Percentiles rank a stretch among this genome's conserved stretches.
phyloP scores from a whole-genome alignment of 2,797 vertebrate species.

The Cercopithecus diana region DNA sequence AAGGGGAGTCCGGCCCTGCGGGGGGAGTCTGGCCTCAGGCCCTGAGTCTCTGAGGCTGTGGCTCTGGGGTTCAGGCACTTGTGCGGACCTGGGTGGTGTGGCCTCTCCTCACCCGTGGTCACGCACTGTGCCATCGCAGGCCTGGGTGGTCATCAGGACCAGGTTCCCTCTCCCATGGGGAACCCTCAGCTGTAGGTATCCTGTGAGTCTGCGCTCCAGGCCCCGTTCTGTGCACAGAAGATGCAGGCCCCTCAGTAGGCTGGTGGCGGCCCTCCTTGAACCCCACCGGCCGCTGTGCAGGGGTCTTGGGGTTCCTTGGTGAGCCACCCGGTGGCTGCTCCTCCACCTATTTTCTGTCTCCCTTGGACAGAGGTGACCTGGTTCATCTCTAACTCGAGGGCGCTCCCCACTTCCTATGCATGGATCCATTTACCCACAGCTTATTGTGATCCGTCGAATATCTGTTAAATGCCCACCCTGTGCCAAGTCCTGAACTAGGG shows the following conservation, averaged over 20 bases:
- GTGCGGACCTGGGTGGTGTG: no score
- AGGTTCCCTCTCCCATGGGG: not conserved
- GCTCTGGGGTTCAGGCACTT: no score
- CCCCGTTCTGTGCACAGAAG: no score
- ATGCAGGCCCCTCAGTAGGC: not conserved
- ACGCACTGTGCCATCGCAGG: not conserved
- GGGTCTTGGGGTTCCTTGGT: not conserved
- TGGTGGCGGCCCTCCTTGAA: no score
- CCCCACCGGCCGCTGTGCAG: no score
- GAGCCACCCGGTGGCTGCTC: not conserved
- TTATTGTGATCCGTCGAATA: not conserved
- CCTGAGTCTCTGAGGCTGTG: no score
- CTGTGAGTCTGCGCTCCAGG: not conserved
- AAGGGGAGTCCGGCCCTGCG: no score
- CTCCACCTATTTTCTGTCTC: not conserved
- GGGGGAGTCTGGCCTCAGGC: no score
- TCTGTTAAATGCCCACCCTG: not conserved
- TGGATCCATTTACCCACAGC: not conserved
- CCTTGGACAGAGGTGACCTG: not conserved
- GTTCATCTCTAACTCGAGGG: not conserved
- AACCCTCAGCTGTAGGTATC: not conserved
- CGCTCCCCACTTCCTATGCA: accelerated
- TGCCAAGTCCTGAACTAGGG: not conserved
- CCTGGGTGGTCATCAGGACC: not conserved
- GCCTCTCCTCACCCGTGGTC: no score